Evolutionary conservation across 2,797 vertebrate species (phyloP).

Genomic region (Odontamblyopus lacepedii): DNA sequence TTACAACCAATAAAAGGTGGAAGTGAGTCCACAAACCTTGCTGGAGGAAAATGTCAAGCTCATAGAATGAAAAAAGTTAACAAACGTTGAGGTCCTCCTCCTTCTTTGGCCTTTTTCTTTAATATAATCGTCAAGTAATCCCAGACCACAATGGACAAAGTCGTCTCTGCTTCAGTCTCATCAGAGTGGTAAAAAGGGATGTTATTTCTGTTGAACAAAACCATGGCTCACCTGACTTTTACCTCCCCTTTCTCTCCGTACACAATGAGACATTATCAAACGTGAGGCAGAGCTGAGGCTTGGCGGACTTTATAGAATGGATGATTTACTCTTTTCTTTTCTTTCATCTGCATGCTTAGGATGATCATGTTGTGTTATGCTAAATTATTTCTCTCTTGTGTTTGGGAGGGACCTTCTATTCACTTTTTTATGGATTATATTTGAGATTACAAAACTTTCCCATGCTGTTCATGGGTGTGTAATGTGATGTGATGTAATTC

Average conservation of each 20-base stretch:
- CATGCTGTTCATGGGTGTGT: too few relatives aligned
- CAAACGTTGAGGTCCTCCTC: slow-evolving; percentile 8
- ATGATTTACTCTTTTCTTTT: slow-evolving; percentile 17
- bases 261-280: slow-evolving; percentile 39
- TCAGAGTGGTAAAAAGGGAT: slow-evolving; percentile 11
- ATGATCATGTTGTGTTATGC: background rate
- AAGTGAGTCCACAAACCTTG: background rate
- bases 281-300: slow-evolving; percentile 24
- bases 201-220: slow-evolving; percentile 32
- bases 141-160: slow-evolving; percentile 15
- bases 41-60: slow-evolving; percentile 30
- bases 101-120: slow-evolving; percentile 7
- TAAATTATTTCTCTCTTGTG: background rate
- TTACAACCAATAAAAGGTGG: slow-evolving; percentile 21
- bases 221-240: slow-evolving; percentile 38
- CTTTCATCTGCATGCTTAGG: background rate
- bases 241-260: slow-evolving; percentile 26
- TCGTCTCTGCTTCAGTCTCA: slow-evolving; percentile 21
- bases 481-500: too few relatives aligned
- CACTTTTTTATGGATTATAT: too few relatives aligned
- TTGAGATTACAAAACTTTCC: too few relatives aligned
- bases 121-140: slow-evolving; percentile 19
- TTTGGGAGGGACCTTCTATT: background rate
- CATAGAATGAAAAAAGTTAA: slow-evolving; percentile 18
- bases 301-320: slow-evolving; percentile 8